Evolutionary conservation across 2,113 vertebrate species (phyloP).

Genomic region (Phylloscopus whistleri): DNA sequence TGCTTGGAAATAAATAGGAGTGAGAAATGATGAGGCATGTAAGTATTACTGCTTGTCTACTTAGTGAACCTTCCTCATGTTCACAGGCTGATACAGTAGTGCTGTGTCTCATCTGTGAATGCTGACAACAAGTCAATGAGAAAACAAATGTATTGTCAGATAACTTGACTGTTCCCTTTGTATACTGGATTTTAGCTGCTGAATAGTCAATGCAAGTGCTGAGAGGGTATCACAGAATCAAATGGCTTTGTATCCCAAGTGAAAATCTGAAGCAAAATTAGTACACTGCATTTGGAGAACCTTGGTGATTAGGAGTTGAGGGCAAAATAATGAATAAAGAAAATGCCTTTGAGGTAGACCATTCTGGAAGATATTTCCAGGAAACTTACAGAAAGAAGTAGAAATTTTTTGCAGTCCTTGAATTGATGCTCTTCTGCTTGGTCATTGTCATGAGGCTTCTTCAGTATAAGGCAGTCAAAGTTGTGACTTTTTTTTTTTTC

Average conservation of each 20-base stretch:
- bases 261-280: not conserved
- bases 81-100: not conserved
- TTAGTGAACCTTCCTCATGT: not conserved
- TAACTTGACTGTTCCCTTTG: constrained; percentile 27
- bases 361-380: not conserved
- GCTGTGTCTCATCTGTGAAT: not conserved
- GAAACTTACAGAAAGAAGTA: not conserved
- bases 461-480: not conserved
- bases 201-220: constrained; percentile 1
- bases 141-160: constrained; percentile 21
- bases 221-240: not conserved
- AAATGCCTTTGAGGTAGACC: not conserved
- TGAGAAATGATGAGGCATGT: not conserved
- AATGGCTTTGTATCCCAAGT: not conserved
- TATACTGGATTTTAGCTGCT: not conserved
- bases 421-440: not conserved
- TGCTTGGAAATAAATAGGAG: not conserved
- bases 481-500: not conserved
- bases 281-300: not conserved
- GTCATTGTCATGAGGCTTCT: not conserved
- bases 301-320: not conserved
- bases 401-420: not conserved
- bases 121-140: not conserved
- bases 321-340: not conserved
- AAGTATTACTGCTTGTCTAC: not conserved